phyloP scores from a whole-genome alignment of 2,888 invertebrate genomes.

The Rhingia rostrata region DNA sequence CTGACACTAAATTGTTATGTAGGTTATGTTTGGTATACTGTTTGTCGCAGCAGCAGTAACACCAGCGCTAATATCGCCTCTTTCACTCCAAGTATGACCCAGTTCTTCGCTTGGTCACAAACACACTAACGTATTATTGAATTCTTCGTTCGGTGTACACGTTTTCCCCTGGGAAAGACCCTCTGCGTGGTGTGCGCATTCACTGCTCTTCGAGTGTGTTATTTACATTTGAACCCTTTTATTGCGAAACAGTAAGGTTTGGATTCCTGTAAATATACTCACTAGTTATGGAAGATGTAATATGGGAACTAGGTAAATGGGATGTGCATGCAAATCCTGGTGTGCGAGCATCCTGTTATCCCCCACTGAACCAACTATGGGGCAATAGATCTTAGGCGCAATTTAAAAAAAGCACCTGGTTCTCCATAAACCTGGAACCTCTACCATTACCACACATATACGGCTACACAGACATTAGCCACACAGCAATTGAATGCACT shows the following conservation, averaged over 20 bases:
- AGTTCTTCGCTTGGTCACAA: slow-evolving; percentile 55
- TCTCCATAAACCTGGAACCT: slow-evolving; percentile 4
- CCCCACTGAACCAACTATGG: slow-evolving; percentile 35
- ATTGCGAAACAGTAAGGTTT: slow-evolving; percentile 55
- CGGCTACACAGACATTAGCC: not conserved
- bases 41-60: slow-evolving; percentile 42
- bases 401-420: not conserved
- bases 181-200: slow-evolving; percentile 61
- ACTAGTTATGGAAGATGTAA: slow-evolving; percentile 45
- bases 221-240: slow-evolving; percentile 70
- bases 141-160: slow-evolving; percentile 13
- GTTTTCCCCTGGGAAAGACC: slow-evolving; percentile 63
- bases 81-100: slow-evolving; percentile 54
- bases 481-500: slow-evolving; percentile 67
- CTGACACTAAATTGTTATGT: slow-evolving; percentile 69
- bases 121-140: slow-evolving; percentile 44
- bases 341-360: slow-evolving; percentile 13
- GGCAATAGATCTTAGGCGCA: slow-evolving; percentile 57
- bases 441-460: not conserved
- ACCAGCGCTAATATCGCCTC: slow-evolving; percentile 44
- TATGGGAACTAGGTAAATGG: slow-evolving; percentile 61
- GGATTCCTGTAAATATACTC: slow-evolving; percentile 39
- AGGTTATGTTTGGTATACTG: slow-evolving; percentile 65
- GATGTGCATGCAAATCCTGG: slow-evolving; percentile 59
- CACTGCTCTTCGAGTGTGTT: slow-evolving; percentile 50